phyloP scores from a whole-genome alignment of 2,113 vertebrate genomes.

The Rhinopithecus roxellana region DNA sequence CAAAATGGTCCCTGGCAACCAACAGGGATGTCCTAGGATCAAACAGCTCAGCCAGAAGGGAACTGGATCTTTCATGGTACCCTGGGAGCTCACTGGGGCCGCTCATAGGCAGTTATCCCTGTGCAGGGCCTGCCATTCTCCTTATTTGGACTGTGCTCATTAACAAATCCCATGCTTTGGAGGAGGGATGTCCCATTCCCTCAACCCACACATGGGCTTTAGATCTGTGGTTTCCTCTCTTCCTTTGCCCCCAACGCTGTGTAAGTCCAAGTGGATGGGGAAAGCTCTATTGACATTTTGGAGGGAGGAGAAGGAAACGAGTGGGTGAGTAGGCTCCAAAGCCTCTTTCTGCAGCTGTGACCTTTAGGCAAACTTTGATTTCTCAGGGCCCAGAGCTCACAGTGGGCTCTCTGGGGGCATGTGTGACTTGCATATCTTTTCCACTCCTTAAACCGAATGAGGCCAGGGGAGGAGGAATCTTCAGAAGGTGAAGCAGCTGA shows the following conservation, averaged over 20 bases:
- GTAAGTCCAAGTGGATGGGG: neutral
- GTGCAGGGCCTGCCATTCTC: neutral
- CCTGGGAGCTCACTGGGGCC: neutral
- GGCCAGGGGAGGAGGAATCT: neutral
- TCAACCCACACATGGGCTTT: neutral
- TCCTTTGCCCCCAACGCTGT: neutral
- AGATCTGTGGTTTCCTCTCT: neutral
- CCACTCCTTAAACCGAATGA: neutral
- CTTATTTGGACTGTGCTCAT: neutral
- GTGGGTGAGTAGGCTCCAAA: neutral
- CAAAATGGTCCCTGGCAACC: neutral
- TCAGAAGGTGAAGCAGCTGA: neutral
- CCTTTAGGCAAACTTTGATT: neutral
- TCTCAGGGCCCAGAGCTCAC: neutral
- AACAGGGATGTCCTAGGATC: neutral
- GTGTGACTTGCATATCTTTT: neutral
- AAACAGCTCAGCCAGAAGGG: neutral
- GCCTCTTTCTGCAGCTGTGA: neutral
- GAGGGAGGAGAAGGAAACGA: neutral
- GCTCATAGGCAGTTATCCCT: neutral
- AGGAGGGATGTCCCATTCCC: neutral
- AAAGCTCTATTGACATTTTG: neutral
- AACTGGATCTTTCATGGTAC: neutral
- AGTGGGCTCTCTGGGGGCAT: neutral
- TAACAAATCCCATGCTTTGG: neutral